Evolutionary conservation across 2,113 vertebrate species (phyloP), one percentile per base, ranked within the genome.

Genomic region (Xiphophorus maculatus): DNA sequence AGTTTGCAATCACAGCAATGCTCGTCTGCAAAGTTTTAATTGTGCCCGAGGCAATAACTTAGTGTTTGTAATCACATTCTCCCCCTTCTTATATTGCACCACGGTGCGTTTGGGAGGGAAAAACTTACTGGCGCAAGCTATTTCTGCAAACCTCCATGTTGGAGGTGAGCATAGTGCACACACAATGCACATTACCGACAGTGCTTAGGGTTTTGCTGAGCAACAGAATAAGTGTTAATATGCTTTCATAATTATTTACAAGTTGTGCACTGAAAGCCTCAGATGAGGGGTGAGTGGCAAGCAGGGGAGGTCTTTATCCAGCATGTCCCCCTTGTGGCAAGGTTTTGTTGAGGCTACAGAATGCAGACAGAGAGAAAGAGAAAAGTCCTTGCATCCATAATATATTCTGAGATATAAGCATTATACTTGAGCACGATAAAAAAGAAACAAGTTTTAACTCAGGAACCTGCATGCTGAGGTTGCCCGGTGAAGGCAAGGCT

Each of bases 21-120:
- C 96, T 96, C 83, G 96, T 97, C 96, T 97, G 96, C 96, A 97
- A 96, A 96, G 94, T 98, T 98, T 97, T 96, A 98, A 99, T 97
- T 94, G 95, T 92, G 93, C 98, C 97, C 96, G 88, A 95, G 97
- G 96, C 96, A 96, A 97, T 97, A 97, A 96, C 97, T 97, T 96
- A 96, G 96, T 96, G 95, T 92, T 97, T 97, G 97, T 98, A 98
- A 97, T 98, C 96, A 97, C 96, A 96, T 97, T 98, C 95, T 93
- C 94, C 88, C 78, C 94, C 95, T 95, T 95, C 91, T 93, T 94
- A 93, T 97, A 98, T 97, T 97, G 96, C 97, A 96, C 97, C 96
- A 95, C 94, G 94, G 92, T 90, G 90, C 89, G 80, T 90, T 83
- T 69, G 91, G 91, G 92, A 93, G 87, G 87, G 74, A 79, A 81